Evolutionary conservation across 2,888 invertebrate species (phyloP).

Genomic region (Dendrolimus houi): DNA sequence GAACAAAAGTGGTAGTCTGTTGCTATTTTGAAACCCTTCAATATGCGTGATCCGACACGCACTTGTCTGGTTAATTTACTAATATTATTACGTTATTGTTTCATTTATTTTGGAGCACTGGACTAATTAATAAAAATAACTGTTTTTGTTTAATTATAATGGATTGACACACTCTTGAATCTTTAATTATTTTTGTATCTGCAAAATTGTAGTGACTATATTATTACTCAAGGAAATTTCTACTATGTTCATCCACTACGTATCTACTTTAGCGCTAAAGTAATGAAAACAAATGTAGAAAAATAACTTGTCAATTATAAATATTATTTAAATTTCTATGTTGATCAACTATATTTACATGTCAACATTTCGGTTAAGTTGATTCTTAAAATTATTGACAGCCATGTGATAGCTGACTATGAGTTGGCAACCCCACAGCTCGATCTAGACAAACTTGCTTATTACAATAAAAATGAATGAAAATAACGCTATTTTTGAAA

Average conservation of each 20-base stretch:
- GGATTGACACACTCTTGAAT: neutral
- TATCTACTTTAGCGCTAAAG: slow-evolving; percentile 30
- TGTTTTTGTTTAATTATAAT: slow-evolving; percentile 4
- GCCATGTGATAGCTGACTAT: slow-evolving; percentile 77
- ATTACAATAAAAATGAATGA: slow-evolving; percentile 14
- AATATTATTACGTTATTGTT: neutral
- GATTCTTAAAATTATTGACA: slow-evolving; percentile 74
- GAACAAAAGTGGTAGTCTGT: too few species aligned
- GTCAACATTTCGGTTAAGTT: slow-evolving; percentile 70
- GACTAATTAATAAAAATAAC: neutral
- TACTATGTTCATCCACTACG: neutral
- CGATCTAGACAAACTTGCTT: slow-evolving; percentile 64
- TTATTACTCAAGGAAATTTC: neutral
- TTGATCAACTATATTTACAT: slow-evolving; percentile 73
- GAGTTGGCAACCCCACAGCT: slow-evolving; percentile 57
- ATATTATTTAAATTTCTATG: slow-evolving; percentile 68
- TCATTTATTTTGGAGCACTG: neutral
- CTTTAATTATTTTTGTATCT: neutral
- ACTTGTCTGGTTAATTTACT: too few species aligned
- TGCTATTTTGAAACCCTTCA: too few species aligned
- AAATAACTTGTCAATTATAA: slow-evolving; percentile 72
- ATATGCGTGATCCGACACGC: too few species aligned
- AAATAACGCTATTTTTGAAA: too few species aligned
- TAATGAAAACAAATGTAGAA: slow-evolving; percentile 67
- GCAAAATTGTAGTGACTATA: neutral